Percentiles rank a stretch among this genome's conserved stretches.
Conservation (phyloP, 2,797 vertebrate species). For the Myotis myotis region DNA sequence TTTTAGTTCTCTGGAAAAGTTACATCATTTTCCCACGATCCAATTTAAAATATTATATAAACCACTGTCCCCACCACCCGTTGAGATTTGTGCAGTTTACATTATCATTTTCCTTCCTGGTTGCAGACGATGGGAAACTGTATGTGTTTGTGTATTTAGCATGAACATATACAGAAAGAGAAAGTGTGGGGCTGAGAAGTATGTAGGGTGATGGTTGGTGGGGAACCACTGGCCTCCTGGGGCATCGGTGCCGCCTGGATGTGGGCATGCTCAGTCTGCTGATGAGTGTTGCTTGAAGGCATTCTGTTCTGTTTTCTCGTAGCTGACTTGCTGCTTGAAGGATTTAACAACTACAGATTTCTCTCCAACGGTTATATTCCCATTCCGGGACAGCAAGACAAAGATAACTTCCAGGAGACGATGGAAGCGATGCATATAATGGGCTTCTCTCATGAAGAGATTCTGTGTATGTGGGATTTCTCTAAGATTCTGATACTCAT, state of each 20-base stretch:
- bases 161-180: not conserved
- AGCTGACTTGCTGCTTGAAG: conserved; percentile 97
- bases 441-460: conserved; percentile 97
- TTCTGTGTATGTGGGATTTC: conserved; percentile 88
- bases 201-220: not conserved
- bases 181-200: not conserved
- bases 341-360: conserved; percentile 97
- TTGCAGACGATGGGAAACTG: not conserved
- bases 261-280: not conserved
- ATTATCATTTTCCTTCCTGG: not conserved
- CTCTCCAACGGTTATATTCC: conserved; percentile 96
- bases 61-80: not conserved
- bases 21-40: not conserved
- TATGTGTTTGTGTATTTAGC: not conserved
- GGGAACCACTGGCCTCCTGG: not conserved
- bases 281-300: not conserved
- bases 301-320: conserved; percentile 65
- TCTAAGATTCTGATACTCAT: not conserved
- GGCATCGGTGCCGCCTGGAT: not conserved
- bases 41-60: not conserved
- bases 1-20: not conserved
- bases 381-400: conserved; percentile 98
- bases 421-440: conserved; percentile 99
- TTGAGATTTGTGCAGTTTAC: not conserved
- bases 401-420: conserved; percentile 99